Base-by-base conservation (phyloP, 2,797 vertebrate species). In the Scomberomorus guttatus region DNA sequence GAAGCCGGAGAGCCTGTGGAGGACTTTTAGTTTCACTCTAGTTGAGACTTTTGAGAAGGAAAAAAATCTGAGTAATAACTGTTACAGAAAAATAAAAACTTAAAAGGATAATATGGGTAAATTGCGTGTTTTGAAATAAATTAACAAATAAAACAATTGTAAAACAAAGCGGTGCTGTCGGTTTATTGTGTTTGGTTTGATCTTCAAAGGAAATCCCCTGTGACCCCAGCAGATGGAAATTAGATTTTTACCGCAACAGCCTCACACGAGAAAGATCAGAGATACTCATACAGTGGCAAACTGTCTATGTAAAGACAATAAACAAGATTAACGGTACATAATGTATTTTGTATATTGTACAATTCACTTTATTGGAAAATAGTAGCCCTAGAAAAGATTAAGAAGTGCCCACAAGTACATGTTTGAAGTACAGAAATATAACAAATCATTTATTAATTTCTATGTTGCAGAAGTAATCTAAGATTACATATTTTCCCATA, bases 121-220 rank as follows among this genome's bases (percentile, higher is more conserved):
- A 93, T 94, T 95, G 94, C 94, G 95, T 95, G 94, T 96, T 96
- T 96, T 96, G 93, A 95, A 95, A 95, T 95, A 96, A 95, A 94
- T 95, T 92, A 94, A 94, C 90, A 93, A 96, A 95, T 94, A 94
- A 95, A 95, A 93, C 92, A 92, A 94, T 91, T 93, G 93, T 95
- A 95, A 95, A 95, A 95, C 92, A 91, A 94, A 70, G 62, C 32
- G 6, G 55, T 63, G 82, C 20, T 67, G 81, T 78, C 0, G 37
- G 75, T 85, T 91, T 91, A 78, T 87, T 91, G 77, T 80, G 83
- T 87, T 86, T 87, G 67, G 50, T 82, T 84, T 80, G 66, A 85
- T 75, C 73, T 82, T 81, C 64, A 55, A 71, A 76, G 46, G 52
- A 59, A 75, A 78, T 64, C 51, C 56, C 72, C 37, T 7, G 13